Percentiles rank a stretch among this genome's conserved stretches.
Evolutionary conservation across 2,113 vertebrate genomes (phyloP).

Genomic region (Rallus limicola): DNA sequence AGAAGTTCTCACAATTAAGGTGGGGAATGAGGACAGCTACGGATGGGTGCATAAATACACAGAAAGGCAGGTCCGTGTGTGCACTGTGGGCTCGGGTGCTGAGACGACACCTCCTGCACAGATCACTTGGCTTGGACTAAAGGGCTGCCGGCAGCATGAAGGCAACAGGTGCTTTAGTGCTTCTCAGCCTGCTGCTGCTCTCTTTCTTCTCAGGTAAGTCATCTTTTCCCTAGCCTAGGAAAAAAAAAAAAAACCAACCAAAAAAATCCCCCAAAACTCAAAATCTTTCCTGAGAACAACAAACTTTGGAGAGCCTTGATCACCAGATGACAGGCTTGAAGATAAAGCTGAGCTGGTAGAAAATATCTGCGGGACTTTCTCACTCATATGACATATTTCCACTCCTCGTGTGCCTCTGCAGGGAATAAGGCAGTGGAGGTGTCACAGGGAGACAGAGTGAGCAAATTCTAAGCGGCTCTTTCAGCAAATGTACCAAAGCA

Average conservation of each 20-base stretch:
- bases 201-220: slow-evolving; percentile 75
- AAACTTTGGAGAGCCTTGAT: slow-evolving; percentile 5
- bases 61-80: slow-evolving; percentile 23
- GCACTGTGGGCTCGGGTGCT: slow-evolving; percentile 17
- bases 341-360: slow-evolving; percentile 37
- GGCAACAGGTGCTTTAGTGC: slow-evolving; percentile 63
- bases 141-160: slow-evolving; percentile 68
- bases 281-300: not conserved
- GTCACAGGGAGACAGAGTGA: not conserved
- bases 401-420: not conserved
- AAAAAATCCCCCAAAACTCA: too few relatives aligned
- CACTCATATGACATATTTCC: slow-evolving; percentile 4
- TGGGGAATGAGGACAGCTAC: slow-evolving; percentile 62
- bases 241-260: not conserved
- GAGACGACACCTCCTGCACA: not conserved
- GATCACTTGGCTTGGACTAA: slow-evolving; percentile 38
- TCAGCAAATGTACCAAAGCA: slow-evolving; percentile 10
- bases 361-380: slow-evolving; percentile 21
- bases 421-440: not conserved
- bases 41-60: slow-evolving; percentile 44
- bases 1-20: slow-evolving; percentile 77
- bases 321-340: not conserved
- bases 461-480: not conserved
- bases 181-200: slow-evolving; percentile 74
- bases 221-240: not conserved